Conservation (phyloP, 2,797 vertebrate genomes). For the Pseudotriccus pelzelni region DNA sequence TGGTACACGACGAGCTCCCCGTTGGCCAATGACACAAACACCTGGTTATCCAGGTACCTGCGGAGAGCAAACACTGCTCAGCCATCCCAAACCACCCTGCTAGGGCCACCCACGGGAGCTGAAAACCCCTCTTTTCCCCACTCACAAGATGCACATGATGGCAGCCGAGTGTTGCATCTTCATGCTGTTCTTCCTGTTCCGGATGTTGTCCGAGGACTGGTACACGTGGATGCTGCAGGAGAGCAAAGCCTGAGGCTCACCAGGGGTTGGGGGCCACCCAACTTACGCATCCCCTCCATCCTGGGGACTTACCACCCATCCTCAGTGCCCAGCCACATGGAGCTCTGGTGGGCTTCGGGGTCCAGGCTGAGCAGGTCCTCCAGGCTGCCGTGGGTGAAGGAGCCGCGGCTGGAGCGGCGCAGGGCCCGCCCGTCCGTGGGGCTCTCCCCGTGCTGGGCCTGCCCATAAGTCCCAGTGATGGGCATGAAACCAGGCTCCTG, state of each 20-base stretch:
- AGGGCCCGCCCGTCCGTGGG: conserved; percentile 89
- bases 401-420: conserved; percentile 91
- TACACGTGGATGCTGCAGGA: conserved; percentile 92
- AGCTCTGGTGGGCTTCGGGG: conserved; percentile 95
- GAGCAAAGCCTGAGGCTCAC: not conserved
- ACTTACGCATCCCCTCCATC: accelerated
- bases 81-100: not conserved
- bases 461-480: conserved; percentile 76
- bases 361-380: conserved; percentile 94
- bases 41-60: conserved; percentile 96
- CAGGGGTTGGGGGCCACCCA: accelerated
- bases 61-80: not conserved
- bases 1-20: conserved; percentile 95
- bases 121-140: not conserved
- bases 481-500: conserved; percentile 85
- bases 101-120: accelerated
- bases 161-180: conserved; percentile 95
- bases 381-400: conserved; percentile 92
- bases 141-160: conserved; percentile 93
- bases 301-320: conserved; percentile 87
- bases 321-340: conserved; percentile 97
- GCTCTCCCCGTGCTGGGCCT: conserved; percentile 82
- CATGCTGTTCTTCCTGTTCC: conserved; percentile 98
- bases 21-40: conserved; percentile 94
- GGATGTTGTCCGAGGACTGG: conserved; percentile 98